Percentiles rank a stretch among this genome's conserved stretches.
phyloP scores from a whole-genome alignment of 2,888 invertebrate species.

The Gnatocerus cornutus region DNA sequence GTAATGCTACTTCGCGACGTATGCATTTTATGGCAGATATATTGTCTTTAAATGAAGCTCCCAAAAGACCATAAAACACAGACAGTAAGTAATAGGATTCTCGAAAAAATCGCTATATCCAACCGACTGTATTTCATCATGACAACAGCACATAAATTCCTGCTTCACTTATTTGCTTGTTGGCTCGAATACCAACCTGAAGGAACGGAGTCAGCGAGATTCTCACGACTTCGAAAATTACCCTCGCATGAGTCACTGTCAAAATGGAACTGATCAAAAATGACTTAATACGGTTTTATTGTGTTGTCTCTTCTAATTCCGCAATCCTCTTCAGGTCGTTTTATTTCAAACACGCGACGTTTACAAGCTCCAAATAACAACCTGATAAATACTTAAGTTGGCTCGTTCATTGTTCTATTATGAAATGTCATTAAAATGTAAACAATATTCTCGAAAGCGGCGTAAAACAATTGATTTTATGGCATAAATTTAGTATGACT shows the following conservation, averaged over 20 bases:
- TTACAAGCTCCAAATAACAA: neutral
- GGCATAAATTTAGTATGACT: neutral
- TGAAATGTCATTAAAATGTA: constrained; percentile 12
- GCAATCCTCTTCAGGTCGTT: neutral
- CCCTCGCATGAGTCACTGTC: too few relatives aligned
- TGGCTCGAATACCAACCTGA: neutral
- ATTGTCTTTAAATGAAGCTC: constrained; percentile 24
- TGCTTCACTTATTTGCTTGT: neutral
- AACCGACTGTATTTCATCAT: constrained; percentile 8
- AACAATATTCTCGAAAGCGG: constrained; percentile 3
- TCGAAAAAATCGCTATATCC: constrained; percentile 11
- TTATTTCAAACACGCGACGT: neutral
- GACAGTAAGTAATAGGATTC: constrained; percentile 6
- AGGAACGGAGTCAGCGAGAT: constrained; percentile 1
- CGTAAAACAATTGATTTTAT: constrained; percentile 19
- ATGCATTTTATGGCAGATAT: constrained; percentile 31
- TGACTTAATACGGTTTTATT: neutral
- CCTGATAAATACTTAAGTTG: constrained; percentile 6
- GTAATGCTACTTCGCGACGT: constrained; percentile 23
- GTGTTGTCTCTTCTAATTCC: neutral
- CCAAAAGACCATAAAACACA: constrained; percentile 26
- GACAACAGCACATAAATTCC: constrained; percentile 9
- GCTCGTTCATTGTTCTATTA: constrained; percentile 6
- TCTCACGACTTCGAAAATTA: constrained; percentile 1
- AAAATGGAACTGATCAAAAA: too few relatives aligned